Evolutionary conservation across 1,140 invertebrate species (phyloP).

Genomic region (Tetranychus cinnabarinus): DNA sequence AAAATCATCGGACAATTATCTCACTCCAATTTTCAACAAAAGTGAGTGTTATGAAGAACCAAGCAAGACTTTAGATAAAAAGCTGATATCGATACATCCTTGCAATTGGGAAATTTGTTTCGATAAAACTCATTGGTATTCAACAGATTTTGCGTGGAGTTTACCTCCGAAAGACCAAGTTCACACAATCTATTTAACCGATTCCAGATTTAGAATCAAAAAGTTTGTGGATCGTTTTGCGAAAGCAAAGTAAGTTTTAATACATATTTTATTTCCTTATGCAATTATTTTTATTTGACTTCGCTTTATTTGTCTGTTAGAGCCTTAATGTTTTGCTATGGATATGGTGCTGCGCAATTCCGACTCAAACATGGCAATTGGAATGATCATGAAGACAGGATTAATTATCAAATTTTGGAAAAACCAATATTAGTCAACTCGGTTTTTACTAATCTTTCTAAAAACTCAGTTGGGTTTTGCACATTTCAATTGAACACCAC

Average conservation of each 20-base stretch:
- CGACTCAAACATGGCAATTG: not conserved
- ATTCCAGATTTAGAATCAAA: not conserved
- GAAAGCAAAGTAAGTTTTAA: not conserved
- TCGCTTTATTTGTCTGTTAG: not conserved
- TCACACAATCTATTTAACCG: slow-evolving; percentile 5
- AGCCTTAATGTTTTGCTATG: slow-evolving; percentile 6
- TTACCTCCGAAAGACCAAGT: not conserved
- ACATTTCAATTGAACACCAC: slow-evolving; percentile 7
- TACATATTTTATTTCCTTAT: not conserved
- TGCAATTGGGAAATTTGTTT: slow-evolving; percentile 7
- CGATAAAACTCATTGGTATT: slow-evolving; percentile 3
- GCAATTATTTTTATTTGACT: not conserved
- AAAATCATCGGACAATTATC: not conserved
- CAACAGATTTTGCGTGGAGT: not conserved
- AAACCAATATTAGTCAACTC: slow-evolving; percentile 4
- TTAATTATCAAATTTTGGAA: not conserved
- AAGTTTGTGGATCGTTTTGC: not conserved
- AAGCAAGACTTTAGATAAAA: not conserved
- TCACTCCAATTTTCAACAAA: not conserved
- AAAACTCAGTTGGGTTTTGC: slow-evolving; percentile 2
- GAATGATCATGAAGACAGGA: not conserved
- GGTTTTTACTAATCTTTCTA: slow-evolving; percentile 1
- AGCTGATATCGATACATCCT: slow-evolving; percentile 3
- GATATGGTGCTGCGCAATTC: slow-evolving; percentile 3
- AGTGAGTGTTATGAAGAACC: not conserved